phyloP scores from a whole-genome alignment of 2,888 invertebrate species.

The Catocala fraxini region DNA sequence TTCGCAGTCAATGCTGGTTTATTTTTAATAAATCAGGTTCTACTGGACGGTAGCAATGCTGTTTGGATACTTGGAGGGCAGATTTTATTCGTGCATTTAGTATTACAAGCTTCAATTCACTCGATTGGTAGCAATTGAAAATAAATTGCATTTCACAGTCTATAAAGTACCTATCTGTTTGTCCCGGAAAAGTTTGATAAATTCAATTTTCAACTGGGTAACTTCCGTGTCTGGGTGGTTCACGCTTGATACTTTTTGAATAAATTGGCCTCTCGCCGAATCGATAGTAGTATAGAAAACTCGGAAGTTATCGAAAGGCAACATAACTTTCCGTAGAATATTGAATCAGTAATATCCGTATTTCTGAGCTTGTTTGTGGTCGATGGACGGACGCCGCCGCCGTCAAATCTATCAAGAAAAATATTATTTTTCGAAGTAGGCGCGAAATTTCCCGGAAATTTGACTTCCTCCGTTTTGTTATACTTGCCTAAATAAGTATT shows the following conservation, averaged over 20 bases:
- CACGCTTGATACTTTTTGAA: conserved; percentile 83
- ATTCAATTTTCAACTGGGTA: conserved; percentile 83
- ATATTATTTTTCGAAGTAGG: conserved; percentile 55
- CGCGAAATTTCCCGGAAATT: conserved; percentile 54
- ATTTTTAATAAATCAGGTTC: conserved; percentile 13
- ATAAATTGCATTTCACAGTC: conserved; percentile 84
- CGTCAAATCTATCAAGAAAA: conserved; percentile 51
- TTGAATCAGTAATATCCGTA: conserved; percentile 66
- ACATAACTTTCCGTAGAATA: conserved; percentile 62
- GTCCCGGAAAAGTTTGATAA: conserved; percentile 84
- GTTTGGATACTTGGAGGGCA: conserved; percentile 20
- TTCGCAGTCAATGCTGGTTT: background rate
- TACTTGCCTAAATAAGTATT: conserved; percentile 17
- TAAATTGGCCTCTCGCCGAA: conserved; percentile 78
- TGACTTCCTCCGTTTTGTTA: conserved; percentile 48
- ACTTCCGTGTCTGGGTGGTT: conserved; percentile 80
- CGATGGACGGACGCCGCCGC: conserved; percentile 38
- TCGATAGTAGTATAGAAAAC: conserved; percentile 73
- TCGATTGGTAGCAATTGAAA: conserved; percentile 78
- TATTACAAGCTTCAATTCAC: conserved; percentile 65
- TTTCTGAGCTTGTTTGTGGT: conserved; percentile 58
- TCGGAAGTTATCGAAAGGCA: conserved; percentile 60
- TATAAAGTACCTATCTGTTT: conserved; percentile 81
- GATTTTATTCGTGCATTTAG: conserved; percentile 53
- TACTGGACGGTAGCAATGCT: conserved; percentile 2